These are phyloP conservation scores for Phymorhynchus buccinoides DNA, from an alignment of 1,140 invertebrate genomes.

Conservation along the genomic window DNA sequence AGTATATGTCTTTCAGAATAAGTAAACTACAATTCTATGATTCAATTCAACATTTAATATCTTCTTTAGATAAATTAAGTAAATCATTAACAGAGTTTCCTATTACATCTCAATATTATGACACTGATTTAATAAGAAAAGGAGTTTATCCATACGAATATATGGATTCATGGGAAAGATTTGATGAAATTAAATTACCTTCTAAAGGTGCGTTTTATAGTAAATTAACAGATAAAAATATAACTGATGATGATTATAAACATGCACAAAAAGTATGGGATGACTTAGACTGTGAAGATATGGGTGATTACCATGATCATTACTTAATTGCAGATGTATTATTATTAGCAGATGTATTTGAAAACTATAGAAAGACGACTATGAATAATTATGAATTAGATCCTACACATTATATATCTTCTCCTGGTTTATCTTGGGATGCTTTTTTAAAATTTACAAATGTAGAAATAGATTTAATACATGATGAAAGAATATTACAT, in stretches of 20 bases:
- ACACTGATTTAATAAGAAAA: no score
- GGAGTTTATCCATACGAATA: no score
- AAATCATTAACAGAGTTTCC: background rate
- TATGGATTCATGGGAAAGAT: slow-evolving; percentile 53
- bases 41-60: slow-evolving; percentile 11
- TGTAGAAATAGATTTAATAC: no score
- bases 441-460: no score
- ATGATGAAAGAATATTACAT: no score
- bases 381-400: no score
- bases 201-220: slow-evolving; percentile 54
- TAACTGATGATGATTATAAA: slow-evolving; percentile 53
- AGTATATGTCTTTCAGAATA: slow-evolving; percentile 34
- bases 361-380: no score
- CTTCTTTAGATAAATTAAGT: slow-evolving; percentile 1
- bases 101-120: background rate
- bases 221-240: slow-evolving; percentile 40
- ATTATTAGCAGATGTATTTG: no score
- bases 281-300: slow-evolving; percentile 61
- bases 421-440: no score
- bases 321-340: slow-evolving; percentile 59
- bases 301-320: slow-evolving; percentile 73
- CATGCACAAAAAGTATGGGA: slow-evolving; percentile 59
- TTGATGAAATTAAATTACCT: slow-evolving; percentile 57
- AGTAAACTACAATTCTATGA: slow-evolving; percentile 17
- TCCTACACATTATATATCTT: no score